These are phyloP conservation scores for Nomada lathburiana DNA, from an alignment of 2,888 invertebrate genomes.

Conservation along the genomic window DNA sequence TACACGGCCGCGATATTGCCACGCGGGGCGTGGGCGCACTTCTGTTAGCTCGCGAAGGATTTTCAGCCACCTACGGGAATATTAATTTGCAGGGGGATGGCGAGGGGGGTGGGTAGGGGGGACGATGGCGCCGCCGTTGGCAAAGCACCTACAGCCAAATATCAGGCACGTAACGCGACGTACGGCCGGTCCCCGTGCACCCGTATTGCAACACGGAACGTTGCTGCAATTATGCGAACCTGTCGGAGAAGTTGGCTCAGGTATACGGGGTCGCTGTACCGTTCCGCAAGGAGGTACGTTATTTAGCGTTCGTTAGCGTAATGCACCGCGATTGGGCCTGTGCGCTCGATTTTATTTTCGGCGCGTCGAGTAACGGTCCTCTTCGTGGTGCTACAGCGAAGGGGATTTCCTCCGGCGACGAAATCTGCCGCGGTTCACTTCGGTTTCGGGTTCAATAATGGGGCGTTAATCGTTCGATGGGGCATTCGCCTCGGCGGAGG, in stretches of 20 bases:
- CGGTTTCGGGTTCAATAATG: too few species aligned
- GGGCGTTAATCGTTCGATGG: too few species aligned
- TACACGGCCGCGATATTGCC: slow-evolving; percentile 76
- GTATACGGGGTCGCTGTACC: slow-evolving; percentile 19
- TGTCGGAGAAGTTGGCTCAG: slow-evolving; percentile 12
- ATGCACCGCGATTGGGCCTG: neutral
- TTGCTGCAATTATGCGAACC: slow-evolving; percentile 42
- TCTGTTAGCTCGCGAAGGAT: slow-evolving; percentile 56
- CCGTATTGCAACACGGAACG: slow-evolving; percentile 18
- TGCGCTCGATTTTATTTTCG: too few species aligned
- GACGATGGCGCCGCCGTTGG: slow-evolving; percentile 7
- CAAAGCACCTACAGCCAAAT: slow-evolving; percentile 62
- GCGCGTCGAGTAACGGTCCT: too few species aligned
- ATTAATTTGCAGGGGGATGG: slow-evolving; percentile 67
- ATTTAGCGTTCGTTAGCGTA: slow-evolving; percentile 9
- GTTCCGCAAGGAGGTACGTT: slow-evolving; percentile 18
- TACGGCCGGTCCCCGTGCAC: slow-evolving; percentile 40
- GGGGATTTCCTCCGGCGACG: too few species aligned
- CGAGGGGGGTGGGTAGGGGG: slow-evolving; percentile 4
- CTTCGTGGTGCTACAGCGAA: too few species aligned
- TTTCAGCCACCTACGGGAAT: slow-evolving; percentile 69
- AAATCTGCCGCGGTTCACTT: too few species aligned
- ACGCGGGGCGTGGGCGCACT: slow-evolving; percentile 51
- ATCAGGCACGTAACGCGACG: slow-evolving; percentile 61
- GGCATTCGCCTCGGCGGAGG: too few species aligned